A percentile compares a stretch with the other conserved stretches of the same genome.
Conservation (phyloP, 2,888 invertebrate genomes). For the Eulithis testata region DNA sequence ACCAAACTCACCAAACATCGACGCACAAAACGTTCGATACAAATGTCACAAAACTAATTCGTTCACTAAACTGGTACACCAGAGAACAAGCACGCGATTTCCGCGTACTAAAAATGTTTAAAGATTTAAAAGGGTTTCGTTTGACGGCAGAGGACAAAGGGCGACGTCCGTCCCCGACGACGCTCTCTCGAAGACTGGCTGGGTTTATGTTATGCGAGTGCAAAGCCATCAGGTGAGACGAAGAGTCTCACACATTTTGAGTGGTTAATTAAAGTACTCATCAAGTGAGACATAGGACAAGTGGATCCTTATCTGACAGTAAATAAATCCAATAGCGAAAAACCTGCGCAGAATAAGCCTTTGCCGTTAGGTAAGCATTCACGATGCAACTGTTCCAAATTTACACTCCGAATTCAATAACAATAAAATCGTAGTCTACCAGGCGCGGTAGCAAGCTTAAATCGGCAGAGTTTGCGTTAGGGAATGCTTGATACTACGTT, state of each 20-base stretch:
- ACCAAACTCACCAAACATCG: conserved; percentile 69
- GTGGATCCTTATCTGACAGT: conserved; percentile 29
- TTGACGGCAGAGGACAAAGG: conserved; percentile 58
- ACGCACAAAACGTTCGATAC: conserved; percentile 58
- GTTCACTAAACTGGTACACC: conserved; percentile 38
- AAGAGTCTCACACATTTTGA: conserved; percentile 48
- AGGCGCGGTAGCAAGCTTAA: conserved; percentile 40
- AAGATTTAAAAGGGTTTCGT: conserved; percentile 65
- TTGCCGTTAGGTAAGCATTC: conserved; percentile 9
- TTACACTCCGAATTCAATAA: conserved; percentile 42
- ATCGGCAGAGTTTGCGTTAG: conserved; percentile 18
- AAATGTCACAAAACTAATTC: conserved; percentile 46
- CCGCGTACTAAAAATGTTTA: conserved; percentile 74
- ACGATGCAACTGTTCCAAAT: conserved; percentile 24
- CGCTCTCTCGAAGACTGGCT: conserved; percentile 68
- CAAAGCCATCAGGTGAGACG: conserved; percentile 64
- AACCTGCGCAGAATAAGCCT: conserved; percentile 3
- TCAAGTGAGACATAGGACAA: conserved; percentile 46
- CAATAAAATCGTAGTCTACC: conserved; percentile 45
- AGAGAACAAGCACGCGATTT: conserved; percentile 60
- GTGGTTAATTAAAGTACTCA: conserved; percentile 62
- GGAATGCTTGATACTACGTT: conserved; percentile 45
- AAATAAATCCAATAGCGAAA: conserved; percentile 29
- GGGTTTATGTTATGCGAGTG: conserved; percentile 37
- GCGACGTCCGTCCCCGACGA: conserved; percentile 66